These are phyloP conservation scores for Drosophila anomalata DNA, from an alignment of 2,888 invertebrate species.

Conservation along the genomic window DNA sequence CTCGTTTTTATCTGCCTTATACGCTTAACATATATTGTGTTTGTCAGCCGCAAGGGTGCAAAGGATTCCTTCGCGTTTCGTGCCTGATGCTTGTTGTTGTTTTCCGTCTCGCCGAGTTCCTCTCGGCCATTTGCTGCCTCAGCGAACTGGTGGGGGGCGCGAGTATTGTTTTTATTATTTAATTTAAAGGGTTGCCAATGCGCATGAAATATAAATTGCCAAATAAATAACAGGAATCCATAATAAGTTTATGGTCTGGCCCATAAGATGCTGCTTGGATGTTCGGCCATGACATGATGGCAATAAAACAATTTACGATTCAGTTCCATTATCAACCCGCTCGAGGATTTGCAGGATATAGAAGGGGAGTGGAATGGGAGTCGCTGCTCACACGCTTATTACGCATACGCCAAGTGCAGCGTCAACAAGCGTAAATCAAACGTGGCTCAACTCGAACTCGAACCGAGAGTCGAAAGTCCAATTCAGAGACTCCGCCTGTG, in stretches of 20 bases:
- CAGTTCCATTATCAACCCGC: background rate
- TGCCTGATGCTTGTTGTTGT: background rate
- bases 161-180: constrained; percentile 49
- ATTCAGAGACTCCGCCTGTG: constrained; percentile 1
- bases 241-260: constrained; percentile 38
- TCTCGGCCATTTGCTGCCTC: constrained; percentile 16
- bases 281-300: constrained; percentile 27
- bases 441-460: constrained; percentile 49
- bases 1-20: constrained; percentile 30
- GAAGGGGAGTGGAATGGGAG: background rate
- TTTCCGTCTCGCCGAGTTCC: background rate
- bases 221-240: constrained; percentile 47
- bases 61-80: constrained; percentile 14
- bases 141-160: constrained; percentile 8
- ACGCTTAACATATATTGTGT: constrained; percentile 15
- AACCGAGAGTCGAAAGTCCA: constrained; percentile 17
- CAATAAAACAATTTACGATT: constrained; percentile 48
- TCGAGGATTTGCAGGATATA: background rate
- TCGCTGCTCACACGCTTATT: constrained; percentile 47
- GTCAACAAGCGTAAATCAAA: constrained; percentile 67
- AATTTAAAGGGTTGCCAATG: constrained; percentile 53
- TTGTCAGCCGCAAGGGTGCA: constrained; percentile 13
- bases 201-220: constrained; percentile 48
- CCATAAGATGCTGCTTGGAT: constrained; percentile 26
- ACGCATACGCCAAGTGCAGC: constrained; percentile 58